phyloP scores from a whole-genome alignment of 2,113 vertebrate species.

The Chinchilla lanigera region DNA sequence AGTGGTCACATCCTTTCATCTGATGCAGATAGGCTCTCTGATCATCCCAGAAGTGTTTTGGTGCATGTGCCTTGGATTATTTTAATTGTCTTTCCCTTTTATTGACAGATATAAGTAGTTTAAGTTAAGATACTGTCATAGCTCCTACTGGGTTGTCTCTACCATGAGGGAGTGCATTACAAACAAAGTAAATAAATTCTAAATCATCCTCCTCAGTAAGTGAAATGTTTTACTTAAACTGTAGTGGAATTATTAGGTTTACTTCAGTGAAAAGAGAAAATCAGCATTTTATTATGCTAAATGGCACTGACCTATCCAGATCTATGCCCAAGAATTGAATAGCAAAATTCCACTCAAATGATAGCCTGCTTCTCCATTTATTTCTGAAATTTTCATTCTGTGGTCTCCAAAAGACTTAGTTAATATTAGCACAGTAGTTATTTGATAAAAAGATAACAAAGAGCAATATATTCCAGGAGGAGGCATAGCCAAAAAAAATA shows the following conservation, averaged over 20 bases:
- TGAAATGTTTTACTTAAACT: slow-evolving; percentile 32
- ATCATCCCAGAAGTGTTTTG: slow-evolving; percentile 67
- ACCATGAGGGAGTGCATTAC: neutral
- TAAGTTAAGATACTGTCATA: slow-evolving; percentile 58
- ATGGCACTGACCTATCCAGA: neutral
- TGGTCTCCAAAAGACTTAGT: neutral
- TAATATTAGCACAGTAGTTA: neutral
- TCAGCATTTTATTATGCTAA: slow-evolving; percentile 17
- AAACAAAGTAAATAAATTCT: neutral
- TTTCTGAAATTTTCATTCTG: neutral
- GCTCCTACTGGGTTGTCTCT: slow-evolving; percentile 36
- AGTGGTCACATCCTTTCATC: slow-evolving; percentile 64
- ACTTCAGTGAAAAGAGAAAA: neutral
- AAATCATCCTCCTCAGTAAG: neutral
- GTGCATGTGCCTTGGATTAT: slow-evolving; percentile 68
- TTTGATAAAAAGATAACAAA: neutral
- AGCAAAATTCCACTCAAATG: slow-evolving; percentile 12
- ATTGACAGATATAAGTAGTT: slow-evolving; percentile 43
- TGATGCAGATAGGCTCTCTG: slow-evolving; percentile 62
- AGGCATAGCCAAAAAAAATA: neutral
- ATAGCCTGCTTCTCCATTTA: neutral
- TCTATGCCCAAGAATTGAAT: neutral
- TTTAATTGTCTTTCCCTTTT: slow-evolving; percentile 76
- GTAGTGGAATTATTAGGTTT: neutral
- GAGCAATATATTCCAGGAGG: neutral